A percentile compares a stretch with the other conserved stretches of the same genome.
phyloP scores from a whole-genome alignment of 2,888 invertebrate species.

The Xestobium rufovillosum region DNA sequence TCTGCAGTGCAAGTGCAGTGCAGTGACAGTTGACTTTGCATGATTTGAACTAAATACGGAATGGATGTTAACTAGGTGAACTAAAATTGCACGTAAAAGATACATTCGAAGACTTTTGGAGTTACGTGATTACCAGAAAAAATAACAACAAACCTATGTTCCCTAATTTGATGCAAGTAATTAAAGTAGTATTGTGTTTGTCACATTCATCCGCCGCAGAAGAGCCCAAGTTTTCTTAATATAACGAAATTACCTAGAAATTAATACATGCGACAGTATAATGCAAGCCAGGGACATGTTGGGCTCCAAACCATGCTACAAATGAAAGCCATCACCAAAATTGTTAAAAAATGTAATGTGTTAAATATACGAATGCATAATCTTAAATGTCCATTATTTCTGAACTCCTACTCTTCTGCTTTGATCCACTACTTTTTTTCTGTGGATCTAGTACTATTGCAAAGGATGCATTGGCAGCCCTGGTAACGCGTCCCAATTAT shows the following conservation, averaged over 20 bases:
- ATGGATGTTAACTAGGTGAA: slow-evolving; percentile 14
- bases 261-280: slow-evolving; percentile 11
- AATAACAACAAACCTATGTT: slow-evolving; percentile 15
- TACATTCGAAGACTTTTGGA: slow-evolving; percentile 16
- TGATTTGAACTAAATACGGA: slow-evolving; percentile 14
- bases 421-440: too few relatives aligned
- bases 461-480: too few relatives aligned
- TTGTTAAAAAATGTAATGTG: slow-evolving; percentile 5
- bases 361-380: too few relatives aligned
- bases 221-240: slow-evolving; percentile 18
- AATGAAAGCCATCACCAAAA: neutral
- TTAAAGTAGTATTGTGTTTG: slow-evolving; percentile 14
- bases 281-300: slow-evolving; percentile 3
- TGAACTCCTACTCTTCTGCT: too few relatives aligned
- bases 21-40: too few relatives aligned
- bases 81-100: slow-evolving; percentile 11
- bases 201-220: slow-evolving; percentile 17
- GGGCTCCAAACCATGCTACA: neutral
- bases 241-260: slow-evolving; percentile 14
- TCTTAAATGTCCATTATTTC: too few relatives aligned
- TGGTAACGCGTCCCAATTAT: too few relatives aligned
- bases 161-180: slow-evolving; percentile 14
- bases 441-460: too few relatives aligned
- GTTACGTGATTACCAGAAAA: slow-evolving; percentile 13
- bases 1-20: too few relatives aligned